phyloP scores from a whole-genome alignment of 2,113 vertebrate species.

The Xenopus tropicalis region UCB_Xtro_10.0 CM004447.2:23653001-23653500 shows the following conservation, averaged over 20 bases:
- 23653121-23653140: no score
- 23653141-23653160: no score
- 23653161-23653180: no score
- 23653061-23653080: no score
- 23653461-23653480: conserved; percentile 92
- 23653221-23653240: conserved; percentile 94
- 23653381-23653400: neutral
- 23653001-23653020: no score
- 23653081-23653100: no score
- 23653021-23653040: no score
- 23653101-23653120: no score
- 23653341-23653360: neutral
- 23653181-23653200: no score
- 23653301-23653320: conserved; percentile 84
- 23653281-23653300: conserved; percentile 85
- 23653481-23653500: conserved; percentile 91
- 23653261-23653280: conserved; percentile 95
- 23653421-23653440: neutral
- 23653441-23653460: conserved; percentile 65
- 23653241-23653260: conserved; percentile 93
- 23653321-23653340: conserved; percentile 80
- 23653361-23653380: neutral
- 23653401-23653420: neutral
- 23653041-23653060: no score
- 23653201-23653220: neutral